phyloP scores from a whole-genome alignment of 2,113 vertebrate species.

The Xenotilapia leptura region DNA sequence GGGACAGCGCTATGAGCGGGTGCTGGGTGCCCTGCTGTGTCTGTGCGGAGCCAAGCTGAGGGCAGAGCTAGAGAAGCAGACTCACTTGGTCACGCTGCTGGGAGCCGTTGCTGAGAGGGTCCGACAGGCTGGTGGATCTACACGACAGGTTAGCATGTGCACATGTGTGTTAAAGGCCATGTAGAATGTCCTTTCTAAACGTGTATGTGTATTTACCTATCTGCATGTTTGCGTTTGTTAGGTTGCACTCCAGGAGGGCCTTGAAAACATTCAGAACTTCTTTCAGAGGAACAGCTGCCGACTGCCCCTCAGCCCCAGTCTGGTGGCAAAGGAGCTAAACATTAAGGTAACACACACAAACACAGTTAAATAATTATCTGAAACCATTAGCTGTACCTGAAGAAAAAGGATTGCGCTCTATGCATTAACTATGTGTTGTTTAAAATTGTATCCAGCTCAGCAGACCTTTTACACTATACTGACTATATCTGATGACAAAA shows the following conservation, averaged over 20 bases:
- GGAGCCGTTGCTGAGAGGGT: constrained; percentile 91
- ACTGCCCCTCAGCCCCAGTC: constrained; percentile 89
- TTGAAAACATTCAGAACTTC: constrained; percentile 89
- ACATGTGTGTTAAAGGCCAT: not conserved
- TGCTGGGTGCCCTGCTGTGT: constrained; percentile 89
- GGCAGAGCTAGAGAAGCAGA: constrained; percentile 87
- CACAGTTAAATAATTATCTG: not conserved
- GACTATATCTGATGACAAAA: not conserved
- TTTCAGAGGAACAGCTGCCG: constrained; percentile 86
- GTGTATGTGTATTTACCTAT: not conserved
- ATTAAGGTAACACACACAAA: constrained; percentile 77
- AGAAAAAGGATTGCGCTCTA: not conserved
- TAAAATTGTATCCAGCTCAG: not conserved
- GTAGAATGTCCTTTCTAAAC: not conserved
- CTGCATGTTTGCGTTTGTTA: constrained; percentile 38
- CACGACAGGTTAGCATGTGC: constrained; percentile 78
- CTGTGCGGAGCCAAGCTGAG: constrained; percentile 83
- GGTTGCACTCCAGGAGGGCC: constrained; percentile 86
- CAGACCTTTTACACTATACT: not conserved
- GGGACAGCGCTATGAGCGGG: constrained; percentile 81
- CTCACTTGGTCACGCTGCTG: constrained; percentile 83
- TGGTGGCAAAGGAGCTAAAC: constrained; percentile 91
- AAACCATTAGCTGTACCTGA: not conserved
- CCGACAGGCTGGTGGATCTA: constrained; percentile 83
- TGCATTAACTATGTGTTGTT: not conserved